Evolutionary conservation across 1,140 invertebrate genomes (phyloP).

Genomic region (Yoshiicerus persimilis): DNA sequence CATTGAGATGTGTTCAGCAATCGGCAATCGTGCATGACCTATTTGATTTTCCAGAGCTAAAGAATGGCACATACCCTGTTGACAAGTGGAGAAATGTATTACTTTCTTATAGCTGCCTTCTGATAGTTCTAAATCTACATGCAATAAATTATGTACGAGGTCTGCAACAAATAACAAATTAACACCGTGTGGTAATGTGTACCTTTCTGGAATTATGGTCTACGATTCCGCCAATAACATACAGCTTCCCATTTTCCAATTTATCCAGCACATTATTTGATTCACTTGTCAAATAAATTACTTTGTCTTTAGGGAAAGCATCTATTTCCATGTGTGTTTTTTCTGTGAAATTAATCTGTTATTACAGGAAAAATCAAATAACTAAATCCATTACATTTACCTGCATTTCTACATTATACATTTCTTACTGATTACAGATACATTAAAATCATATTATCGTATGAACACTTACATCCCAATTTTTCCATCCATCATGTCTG

Average conservation of each 20-base stretch:
- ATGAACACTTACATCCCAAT: constrained; percentile 84
- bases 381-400: too few species aligned
- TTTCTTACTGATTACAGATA: too few species aligned
- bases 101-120: constrained; percentile 32
- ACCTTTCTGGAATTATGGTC: constrained; percentile 96
- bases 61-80: constrained; percentile 78
- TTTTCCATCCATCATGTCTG: constrained; percentile 81
- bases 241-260: constrained; percentile 76
- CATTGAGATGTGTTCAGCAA: constrained; percentile 88
- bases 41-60: constrained; percentile 77
- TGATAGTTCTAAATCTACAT: constrained; percentile 10
- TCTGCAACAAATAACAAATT: neutral
- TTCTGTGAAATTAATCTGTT: constrained; percentile 69
- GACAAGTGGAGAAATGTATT: neutral
- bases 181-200: too few species aligned
- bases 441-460: too few species aligned
- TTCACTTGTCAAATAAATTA: constrained; percentile 93
- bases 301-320: constrained; percentile 70
- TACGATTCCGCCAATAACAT: constrained; percentile 94
- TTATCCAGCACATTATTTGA: constrained; percentile 82
- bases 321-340: constrained; percentile 63
- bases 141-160: constrained; percentile 1
- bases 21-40: constrained; percentile 81
- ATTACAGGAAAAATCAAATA: constrained; percentile 51
- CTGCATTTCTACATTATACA: too few species aligned